phyloP scores from a whole-genome alignment of 1,140 invertebrate genomes.

The Lucilia sericata region DNA sequence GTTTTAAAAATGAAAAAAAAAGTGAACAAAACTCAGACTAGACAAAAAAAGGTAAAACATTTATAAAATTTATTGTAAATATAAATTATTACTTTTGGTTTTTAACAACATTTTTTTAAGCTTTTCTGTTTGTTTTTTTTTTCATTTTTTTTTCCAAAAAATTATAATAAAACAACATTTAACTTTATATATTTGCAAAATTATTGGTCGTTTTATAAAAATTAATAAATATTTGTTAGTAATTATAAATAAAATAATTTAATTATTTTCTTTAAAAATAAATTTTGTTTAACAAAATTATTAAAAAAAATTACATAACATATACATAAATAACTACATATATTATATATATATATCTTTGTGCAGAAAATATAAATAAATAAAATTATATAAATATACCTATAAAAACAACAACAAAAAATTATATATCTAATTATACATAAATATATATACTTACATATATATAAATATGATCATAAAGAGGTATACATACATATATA shows the following conservation, averaged over 20 bases:
- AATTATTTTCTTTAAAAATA: constrained; percentile 35
- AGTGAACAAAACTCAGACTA: constrained; percentile 29
- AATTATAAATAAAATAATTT: constrained; percentile 36
- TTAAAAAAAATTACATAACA: neutral
- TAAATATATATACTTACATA: constrained; percentile 17
- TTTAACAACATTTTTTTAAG: neutral
- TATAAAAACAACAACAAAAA: constrained; percentile 24
- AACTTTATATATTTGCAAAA: neutral
- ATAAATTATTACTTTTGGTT: neutral
- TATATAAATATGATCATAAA: constrained; percentile 35
- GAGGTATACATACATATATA: constrained; percentile 31
- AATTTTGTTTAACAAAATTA: constrained; percentile 40
- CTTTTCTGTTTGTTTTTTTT: neutral
- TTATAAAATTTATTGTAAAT: constrained; percentile 39
- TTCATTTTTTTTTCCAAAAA: neutral
- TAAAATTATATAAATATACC: constrained; percentile 33
- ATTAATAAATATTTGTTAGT: constrained; percentile 10
- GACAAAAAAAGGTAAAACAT: constrained; percentile 30
- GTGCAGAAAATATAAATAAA: constrained; percentile 27
- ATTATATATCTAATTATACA: neutral
- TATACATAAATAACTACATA: constrained; percentile 21
- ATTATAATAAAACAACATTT: constrained; percentile 17
- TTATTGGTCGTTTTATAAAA: neutral
- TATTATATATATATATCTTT: constrained; percentile 41
- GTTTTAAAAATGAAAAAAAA: neutral